Evolutionary conservation across 2,888 invertebrate genomes (phyloP).

Genomic region (Drosophila mimica): DNA sequence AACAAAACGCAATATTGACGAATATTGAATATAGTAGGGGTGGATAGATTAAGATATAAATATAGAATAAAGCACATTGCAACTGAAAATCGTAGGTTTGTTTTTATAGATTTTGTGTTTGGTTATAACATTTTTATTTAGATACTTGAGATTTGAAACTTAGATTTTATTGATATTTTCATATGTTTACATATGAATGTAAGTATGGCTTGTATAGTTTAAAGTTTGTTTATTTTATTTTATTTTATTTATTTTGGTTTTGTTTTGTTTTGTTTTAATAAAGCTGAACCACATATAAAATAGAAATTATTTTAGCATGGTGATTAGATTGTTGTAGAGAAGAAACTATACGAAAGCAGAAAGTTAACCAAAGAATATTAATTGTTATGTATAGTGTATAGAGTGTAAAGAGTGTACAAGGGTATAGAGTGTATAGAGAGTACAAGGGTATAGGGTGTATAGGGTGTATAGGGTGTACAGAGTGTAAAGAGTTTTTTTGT

Average conservation of each 20-base stretch:
- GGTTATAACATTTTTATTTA: constrained; percentile 31
- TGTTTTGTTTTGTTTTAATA: constrained; percentile 69
- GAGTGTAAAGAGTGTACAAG: constrained; percentile 12
- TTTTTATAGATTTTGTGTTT: constrained; percentile 13
- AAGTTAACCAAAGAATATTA: constrained; percentile 37
- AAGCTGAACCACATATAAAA: constrained; percentile 86
- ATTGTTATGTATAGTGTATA: constrained; percentile 28
- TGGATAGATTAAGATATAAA: constrained; percentile 2
- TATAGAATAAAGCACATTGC: constrained; percentile 28
- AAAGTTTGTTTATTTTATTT: constrained; percentile 36
- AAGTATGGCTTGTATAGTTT: constrained; percentile 53
- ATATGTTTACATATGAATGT: constrained; percentile 24
- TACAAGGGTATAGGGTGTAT: constrained; percentile 14
- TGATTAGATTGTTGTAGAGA: constrained; percentile 72
- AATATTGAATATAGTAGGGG: not conserved
- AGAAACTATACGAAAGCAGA: constrained; percentile 50
- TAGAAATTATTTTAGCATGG: constrained; percentile 85
- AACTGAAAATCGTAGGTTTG: constrained; percentile 22
- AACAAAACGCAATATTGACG: constrained; percentile 24
- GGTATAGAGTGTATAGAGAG: constrained; percentile 18
- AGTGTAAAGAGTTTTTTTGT: constrained; percentile 18
- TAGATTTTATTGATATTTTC: constrained; percentile 45
- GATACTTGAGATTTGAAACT: constrained; percentile 26
- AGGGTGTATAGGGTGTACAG: constrained; percentile 19
- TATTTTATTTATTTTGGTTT: constrained; percentile 37